Percentiles rank a stretch among this genome's conserved stretches.
Evolutionary conservation across 1,140 invertebrate genomes (phyloP).

Genomic region (Ridgeia piscesae): DNA sequence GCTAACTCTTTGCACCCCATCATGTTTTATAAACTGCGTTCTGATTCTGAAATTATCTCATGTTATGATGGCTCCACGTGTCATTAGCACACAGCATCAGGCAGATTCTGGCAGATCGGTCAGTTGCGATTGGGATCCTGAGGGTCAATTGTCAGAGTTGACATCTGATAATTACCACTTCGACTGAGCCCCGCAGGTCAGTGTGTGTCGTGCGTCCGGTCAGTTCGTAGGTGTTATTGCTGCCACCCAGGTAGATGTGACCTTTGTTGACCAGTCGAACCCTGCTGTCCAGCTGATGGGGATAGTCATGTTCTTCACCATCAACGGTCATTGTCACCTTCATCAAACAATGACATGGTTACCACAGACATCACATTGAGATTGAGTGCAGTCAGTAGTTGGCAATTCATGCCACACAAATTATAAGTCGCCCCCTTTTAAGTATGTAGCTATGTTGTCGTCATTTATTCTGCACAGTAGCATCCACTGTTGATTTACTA

Average conservation of each 20-base stretch:
- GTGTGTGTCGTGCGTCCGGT: neutral
- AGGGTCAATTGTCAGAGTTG: neutral
- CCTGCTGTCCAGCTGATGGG: neutral
- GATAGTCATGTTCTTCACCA: constrained; percentile 7
- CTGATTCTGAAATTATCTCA: too few relatives aligned
- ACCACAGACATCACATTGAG: neutral
- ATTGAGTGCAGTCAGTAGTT: too few relatives aligned
- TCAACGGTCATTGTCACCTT: constrained; percentile 19
- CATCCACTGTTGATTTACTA: too few relatives aligned
- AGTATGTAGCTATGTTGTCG: too few relatives aligned
- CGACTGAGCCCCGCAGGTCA: neutral
- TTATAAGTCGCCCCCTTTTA: too few relatives aligned
- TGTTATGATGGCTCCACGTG: too few relatives aligned
- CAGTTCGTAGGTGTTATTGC: constrained; percentile 10
- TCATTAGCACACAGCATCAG: too few relatives aligned
- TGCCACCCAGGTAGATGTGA: constrained; percentile 11
- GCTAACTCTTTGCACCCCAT: too few relatives aligned
- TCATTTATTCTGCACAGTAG: too few relatives aligned
- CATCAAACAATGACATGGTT: neutral
- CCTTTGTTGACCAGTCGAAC: constrained; percentile 12
- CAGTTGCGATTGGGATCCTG: neutral
- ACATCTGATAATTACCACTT: constrained; percentile 6
- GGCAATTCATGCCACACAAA: too few relatives aligned
- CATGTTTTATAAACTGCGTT: too few relatives aligned
- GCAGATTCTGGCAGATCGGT: too few relatives aligned